Evolutionary conservation across 2,113 vertebrate genomes (phyloP), one percentile per base, ranked within the genome.

Genomic region (Lynx canadensis): DNA sequence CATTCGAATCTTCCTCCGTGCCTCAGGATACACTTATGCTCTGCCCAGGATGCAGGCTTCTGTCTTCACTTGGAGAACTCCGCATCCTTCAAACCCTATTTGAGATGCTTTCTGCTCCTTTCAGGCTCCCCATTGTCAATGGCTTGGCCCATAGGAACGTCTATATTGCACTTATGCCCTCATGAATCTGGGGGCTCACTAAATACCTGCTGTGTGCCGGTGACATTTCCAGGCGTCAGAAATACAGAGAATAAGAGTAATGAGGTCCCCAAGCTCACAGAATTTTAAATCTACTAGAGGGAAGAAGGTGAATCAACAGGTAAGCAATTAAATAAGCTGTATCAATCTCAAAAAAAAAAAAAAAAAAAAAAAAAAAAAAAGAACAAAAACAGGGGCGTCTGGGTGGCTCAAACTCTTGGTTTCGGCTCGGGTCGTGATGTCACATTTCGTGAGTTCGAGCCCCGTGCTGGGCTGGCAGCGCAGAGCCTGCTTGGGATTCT

Each of bases 101-200:
- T 55, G 33, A 0, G 3, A 29, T 9, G 33, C 16, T 4, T 36
- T 14, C 69, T n/a, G 45, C 31, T 76, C 29, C 76, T 31, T 23
- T 45, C 7, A 76, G 48, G 15, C n/a, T 60, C 68, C 52, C 57
- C 68, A 11, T 2, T 3, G 68, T 52, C 33, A 36, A 3, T 1
- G 16, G 21, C 18, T 18, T 50, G 4, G 15, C 14, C 41, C 4
- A 0, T 1, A 66, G 36, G 2, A 33, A 16, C 4, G 18, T 27
- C 68, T 7, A 11, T 12, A 27, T 18, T 12, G 3, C 4, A 29
- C 14, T 31, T 38, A 66, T 48, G 90, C 48, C 38, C 52, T 76
- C 71, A 36, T 12, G 25, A 84, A 48, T 86, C 69, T 23, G 55
- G n/a, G 41, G 7, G 14, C 52, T 79, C 63, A 27, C 76, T 18